Conservation (phyloP, 2,797 vertebrate genomes). For the Enteromius unitaeniatus region DNA sequence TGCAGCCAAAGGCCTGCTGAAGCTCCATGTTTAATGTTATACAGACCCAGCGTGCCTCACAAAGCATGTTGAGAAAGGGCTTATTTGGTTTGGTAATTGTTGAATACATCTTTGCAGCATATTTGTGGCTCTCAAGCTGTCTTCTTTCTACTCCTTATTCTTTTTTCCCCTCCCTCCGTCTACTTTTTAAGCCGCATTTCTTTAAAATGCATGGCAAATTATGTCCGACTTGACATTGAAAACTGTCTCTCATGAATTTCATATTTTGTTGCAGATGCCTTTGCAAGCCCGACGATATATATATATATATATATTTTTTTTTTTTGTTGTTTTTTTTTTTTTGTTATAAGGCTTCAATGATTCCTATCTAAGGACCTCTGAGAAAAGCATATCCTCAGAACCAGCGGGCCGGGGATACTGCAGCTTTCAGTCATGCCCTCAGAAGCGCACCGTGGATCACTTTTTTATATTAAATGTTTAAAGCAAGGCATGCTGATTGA, state of each 20-base stretch:
- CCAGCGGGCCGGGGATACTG: slow-evolving; percentile 28
- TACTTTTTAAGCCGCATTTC: slow-evolving; percentile 6
- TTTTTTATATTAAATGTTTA: slow-evolving; percentile 57
- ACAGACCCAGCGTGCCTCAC: slow-evolving; percentile 55
- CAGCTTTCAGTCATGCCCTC: slow-evolving; percentile 44
- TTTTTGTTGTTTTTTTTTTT: slow-evolving; percentile 27
- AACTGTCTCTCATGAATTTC: slow-evolving; percentile 35
- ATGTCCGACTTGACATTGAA: slow-evolving; percentile 43
- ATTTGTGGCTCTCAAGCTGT: slow-evolving; percentile 57
- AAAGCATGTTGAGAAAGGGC: slow-evolving; percentile 38
- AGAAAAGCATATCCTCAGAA: slow-evolving; percentile 48
- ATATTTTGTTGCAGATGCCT: slow-evolving; percentile 34
- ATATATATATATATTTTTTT: not conserved
- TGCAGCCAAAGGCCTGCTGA: slow-evolving; percentile 42
- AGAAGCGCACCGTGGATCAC: slow-evolving; percentile 43
- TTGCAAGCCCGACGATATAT: not conserved
- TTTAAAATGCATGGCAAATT: slow-evolving; percentile 33
- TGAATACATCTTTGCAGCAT: slow-evolving; percentile 64
- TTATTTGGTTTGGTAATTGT: slow-evolving; percentile 59
- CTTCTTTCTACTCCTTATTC: slow-evolving; percentile 14
- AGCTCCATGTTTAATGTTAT: slow-evolving; percentile 62
- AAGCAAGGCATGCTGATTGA: slow-evolving; percentile 57
- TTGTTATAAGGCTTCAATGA: slow-evolving; percentile 47
- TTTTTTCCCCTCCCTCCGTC: slow-evolving; percentile 11
- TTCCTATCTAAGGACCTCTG: slow-evolving; percentile 42